These are phyloP conservation scores for Patiria miniata DNA, from an alignment of 35 echinoderm and acorn worm genomes.

Conservation along the genomic window DNA sequence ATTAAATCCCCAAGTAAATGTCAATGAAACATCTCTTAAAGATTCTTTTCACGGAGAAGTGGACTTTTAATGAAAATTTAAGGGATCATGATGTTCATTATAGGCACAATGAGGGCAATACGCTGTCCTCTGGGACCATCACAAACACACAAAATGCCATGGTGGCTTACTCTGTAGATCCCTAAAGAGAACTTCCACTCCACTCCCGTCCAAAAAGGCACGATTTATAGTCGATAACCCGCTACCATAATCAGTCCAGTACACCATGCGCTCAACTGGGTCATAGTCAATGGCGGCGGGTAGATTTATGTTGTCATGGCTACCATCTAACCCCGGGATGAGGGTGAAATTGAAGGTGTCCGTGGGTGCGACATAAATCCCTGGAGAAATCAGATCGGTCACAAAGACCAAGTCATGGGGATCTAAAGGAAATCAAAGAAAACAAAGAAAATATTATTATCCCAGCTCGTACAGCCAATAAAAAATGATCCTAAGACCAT, in stretches of 20 bases:
- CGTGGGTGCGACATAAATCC: neutral
- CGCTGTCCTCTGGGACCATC: no score
- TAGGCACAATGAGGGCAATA: no score
- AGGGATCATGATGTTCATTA: no score
- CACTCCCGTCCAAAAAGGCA: neutral
- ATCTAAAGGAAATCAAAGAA: neutral
- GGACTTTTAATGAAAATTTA: no score
- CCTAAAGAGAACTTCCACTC: neutral
- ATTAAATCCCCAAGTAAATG: no score
- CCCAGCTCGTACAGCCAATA: no score
- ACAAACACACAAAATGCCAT: neutral
- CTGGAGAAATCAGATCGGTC: neutral
- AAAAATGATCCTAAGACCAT: no score
- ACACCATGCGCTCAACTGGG: slow-evolving; percentile 36
- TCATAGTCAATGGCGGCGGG: slow-evolving; percentile 56
- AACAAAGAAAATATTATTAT: no score
- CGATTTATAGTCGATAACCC: neutral
- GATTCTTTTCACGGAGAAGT: no score
- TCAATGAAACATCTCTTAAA: no score
- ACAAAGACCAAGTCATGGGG: neutral
- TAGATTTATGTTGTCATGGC: neutral
- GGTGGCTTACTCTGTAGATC: neutral
- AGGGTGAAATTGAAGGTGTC: slow-evolving; percentile 20
- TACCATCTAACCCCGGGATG: neutral
- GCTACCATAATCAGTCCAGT: slow-evolving; percentile 64